These are phyloP conservation scores for Agelas oroides DNA, from an alignment of 37 sponge, comb jelly and placozoan genomes.

Conservation along the genomic window DNA sequence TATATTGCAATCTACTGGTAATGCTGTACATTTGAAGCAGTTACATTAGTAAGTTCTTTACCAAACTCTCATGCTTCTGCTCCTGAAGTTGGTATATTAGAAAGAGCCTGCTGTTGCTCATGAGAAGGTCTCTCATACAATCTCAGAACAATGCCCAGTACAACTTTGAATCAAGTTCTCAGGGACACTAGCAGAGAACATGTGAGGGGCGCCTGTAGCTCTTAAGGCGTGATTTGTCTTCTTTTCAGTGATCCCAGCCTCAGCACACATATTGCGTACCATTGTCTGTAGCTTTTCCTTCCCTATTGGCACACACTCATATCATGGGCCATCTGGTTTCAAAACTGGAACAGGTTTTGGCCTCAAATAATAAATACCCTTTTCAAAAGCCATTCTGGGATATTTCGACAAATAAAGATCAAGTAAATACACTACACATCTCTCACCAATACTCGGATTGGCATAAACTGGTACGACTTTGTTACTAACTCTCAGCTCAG, in stretches of 20 bases:
- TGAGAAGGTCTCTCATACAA: no score
- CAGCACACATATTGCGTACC: slow-evolving; percentile 18
- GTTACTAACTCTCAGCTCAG: not conserved
- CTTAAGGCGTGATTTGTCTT: slow-evolving; percentile 50
- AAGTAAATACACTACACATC: not conserved
- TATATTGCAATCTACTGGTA: no score
- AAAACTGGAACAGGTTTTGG: no score
- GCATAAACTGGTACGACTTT: not conserved
- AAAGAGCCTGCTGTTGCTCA: no score
- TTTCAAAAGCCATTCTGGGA: not conserved
- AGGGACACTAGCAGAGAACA: no score
- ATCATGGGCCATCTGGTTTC: not conserved
- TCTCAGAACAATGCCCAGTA: no score
- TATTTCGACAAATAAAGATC: not conserved
- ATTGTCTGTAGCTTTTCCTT: not conserved
- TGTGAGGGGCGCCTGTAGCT: slow-evolving; percentile 23
- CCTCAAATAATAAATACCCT: not conserved
- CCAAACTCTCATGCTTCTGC: no score
- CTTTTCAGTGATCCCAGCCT: slow-evolving; percentile 22
- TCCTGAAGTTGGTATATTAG: no score
- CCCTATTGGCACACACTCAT: not conserved
- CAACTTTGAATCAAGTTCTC: no score
- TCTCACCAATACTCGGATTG: not conserved
- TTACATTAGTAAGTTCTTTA: no score
- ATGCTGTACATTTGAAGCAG: no score